A percentile compares a stretch with the other conserved stretches of the same genome.
Evolutionary conservation across 23 tunicate species (phyloP).

Genomic region (Aplidium turbinatum): DNA sequence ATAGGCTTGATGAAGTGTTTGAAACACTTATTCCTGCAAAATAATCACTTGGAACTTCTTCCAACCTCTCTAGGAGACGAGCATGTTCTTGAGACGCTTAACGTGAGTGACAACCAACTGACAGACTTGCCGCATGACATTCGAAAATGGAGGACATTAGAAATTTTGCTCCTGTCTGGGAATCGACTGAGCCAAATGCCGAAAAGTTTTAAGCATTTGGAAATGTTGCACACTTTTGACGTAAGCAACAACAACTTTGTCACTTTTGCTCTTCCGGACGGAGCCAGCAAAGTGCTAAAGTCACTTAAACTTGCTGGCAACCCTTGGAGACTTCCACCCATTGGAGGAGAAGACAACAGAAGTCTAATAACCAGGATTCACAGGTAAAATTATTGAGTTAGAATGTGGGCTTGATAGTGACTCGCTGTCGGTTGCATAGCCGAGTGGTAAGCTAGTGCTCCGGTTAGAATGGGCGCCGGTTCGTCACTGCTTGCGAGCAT

Average conservation of each 20-base stretch:
- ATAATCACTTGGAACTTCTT: constrained; percentile 61
- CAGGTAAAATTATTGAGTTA: too few relatives aligned
- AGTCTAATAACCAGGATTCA: constrained; percentile 77
- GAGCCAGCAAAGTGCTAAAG: constrained; percentile 34
- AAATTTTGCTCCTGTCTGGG: constrained; percentile 47
- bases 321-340: constrained; percentile 90
- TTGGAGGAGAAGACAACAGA: constrained; percentile 74
- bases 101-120: constrained; percentile 68
- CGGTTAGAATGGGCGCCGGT: too few relatives aligned
- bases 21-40: constrained; percentile 64
- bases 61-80: constrained; percentile 71
- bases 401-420: too few relatives aligned
- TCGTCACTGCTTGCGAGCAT: too few relatives aligned
- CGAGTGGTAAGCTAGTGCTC: too few relatives aligned
- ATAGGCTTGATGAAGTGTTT: constrained; percentile 76
- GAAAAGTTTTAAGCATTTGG: constrained; percentile 69
- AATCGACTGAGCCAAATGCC: constrained; percentile 75
- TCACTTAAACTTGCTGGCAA: constrained; percentile 52
- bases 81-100: constrained; percentile 63
- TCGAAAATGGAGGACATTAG: constrained; percentile 75
- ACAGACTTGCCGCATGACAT: constrained; percentile 78
- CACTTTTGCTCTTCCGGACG: constrained; percentile 42
- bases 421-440: too few relatives aligned
- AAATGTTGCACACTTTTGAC: constrained; percentile 71
- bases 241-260: constrained; percentile 61